These are phyloP conservation scores for Metopolophium dirhodum DNA, from an alignment of 1,140 invertebrate species.

Conservation along the genomic window DNA sequence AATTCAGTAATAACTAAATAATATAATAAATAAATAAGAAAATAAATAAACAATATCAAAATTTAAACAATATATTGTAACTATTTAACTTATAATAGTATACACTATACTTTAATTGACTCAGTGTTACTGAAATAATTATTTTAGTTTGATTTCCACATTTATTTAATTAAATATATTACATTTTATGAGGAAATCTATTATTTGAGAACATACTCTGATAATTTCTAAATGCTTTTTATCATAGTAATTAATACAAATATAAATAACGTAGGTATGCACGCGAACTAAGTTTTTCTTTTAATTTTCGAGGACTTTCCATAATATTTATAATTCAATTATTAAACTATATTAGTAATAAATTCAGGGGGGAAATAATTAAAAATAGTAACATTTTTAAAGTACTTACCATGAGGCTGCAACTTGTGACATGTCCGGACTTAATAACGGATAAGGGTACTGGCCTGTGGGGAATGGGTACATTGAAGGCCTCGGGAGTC, in stretches of 20 bases:
- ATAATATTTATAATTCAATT: no score
- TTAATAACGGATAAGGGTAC: conserved; percentile 93
- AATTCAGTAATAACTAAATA: no score
- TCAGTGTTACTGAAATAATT: background rate
- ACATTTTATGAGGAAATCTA: background rate
- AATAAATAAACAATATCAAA: background rate
- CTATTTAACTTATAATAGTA: background rate
- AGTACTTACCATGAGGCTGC: conserved; percentile 86
- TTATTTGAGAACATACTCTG: background rate
- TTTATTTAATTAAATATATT: no score
- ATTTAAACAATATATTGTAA: background rate
- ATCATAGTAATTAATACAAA: background rate
- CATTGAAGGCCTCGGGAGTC: conserved; percentile 87
- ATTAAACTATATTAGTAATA: no score
- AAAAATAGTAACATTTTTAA: background rate
- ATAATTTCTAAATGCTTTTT: background rate
- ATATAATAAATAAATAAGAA: no score
- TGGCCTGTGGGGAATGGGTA: conserved; percentile 86
- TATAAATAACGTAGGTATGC: background rate
- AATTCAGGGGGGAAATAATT: background rate
- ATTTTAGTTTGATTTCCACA: background rate
- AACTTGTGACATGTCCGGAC: conserved; percentile 93
- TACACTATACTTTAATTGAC: background rate
- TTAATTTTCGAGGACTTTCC: no score
- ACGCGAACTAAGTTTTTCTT: no score